Evolutionary conservation across 2,888 invertebrate genomes (phyloP).

Genomic region (Selenia dentaria): DNA sequence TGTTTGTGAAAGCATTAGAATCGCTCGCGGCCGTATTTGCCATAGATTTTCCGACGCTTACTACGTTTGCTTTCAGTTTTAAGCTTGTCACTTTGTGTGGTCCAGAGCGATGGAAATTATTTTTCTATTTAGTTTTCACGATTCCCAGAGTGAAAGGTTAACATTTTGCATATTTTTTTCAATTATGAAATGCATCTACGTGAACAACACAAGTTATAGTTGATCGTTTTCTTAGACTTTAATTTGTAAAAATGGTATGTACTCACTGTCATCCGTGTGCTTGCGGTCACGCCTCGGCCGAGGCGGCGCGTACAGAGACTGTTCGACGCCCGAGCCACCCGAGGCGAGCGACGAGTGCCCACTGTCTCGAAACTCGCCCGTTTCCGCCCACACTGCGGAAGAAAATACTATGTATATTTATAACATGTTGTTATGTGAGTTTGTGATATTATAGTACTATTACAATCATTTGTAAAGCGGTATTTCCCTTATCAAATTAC

Average conservation of each 20-base stretch:
- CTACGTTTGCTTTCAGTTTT: conserved; percentile 70
- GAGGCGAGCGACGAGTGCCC: conserved; percentile 89
- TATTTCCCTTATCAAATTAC: no score
- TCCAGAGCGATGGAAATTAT: conserved; percentile 40
- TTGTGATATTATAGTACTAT: no score
- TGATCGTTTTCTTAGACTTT: no score
- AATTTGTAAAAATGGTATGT: conserved; percentile 27
- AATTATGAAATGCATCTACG: no score
- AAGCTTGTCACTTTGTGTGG: conserved; percentile 73
- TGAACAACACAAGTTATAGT: no score
- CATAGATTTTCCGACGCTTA: conserved; percentile 63
- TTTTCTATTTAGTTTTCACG: conserved; percentile 26
- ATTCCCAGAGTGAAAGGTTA: neutral
- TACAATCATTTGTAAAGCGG: no score
- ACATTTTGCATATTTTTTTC: no score
- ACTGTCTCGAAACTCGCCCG: conserved; percentile 94
- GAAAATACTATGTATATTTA: conserved; percentile 28
- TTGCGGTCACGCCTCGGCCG: conserved; percentile 88
- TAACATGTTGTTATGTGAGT: conserved; percentile 4
- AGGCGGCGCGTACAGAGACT: conserved; percentile 88
- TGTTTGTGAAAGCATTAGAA: conserved; percentile 74
- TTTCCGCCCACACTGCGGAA: conserved; percentile 94
- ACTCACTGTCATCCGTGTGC: conserved; percentile 88
- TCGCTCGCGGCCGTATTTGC: conserved; percentile 66
- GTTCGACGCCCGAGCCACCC: conserved; percentile 85